A percentile compares a stretch with the other conserved stretches of the same genome.
Conservation (phyloP, 1,140 invertebrate species). For the Solen grandis region DNA sequence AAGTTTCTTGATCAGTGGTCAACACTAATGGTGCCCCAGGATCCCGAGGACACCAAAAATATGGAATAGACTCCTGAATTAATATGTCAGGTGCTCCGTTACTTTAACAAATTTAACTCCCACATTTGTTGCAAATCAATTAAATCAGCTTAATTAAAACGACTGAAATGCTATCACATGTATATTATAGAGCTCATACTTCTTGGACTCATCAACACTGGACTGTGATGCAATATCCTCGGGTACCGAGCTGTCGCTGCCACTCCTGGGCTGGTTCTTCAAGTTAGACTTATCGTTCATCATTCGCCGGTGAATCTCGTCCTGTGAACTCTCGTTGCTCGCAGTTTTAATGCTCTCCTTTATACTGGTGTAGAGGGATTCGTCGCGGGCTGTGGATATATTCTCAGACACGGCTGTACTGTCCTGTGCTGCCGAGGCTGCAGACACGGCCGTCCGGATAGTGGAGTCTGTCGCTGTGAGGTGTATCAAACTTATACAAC, state of each 20-base stretch:
- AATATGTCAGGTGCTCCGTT: too few relatives aligned
- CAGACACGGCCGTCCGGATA: conserved; percentile 13
- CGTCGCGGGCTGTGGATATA: conserved; percentile 62
- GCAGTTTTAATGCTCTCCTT: conserved; percentile 48
- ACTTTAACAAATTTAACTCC: too few relatives aligned
- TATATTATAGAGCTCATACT: too few relatives aligned
- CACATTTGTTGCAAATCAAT: too few relatives aligned
- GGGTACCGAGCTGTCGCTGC: conserved; percentile 72
- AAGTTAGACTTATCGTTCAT: conserved; percentile 48
- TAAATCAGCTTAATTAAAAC: too few relatives aligned
- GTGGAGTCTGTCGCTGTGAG: conserved; percentile 51
- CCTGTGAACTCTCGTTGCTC: conserved; percentile 59
- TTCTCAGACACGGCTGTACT: conserved; percentile 61
- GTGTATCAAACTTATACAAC: too few relatives aligned
- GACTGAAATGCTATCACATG: too few relatives aligned
- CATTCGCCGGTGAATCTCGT: conserved; percentile 53
- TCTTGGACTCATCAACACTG: conserved; percentile 52
- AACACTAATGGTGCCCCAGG: too few relatives aligned
- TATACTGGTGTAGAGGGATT: conserved; percentile 52
- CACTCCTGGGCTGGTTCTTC: conserved; percentile 61
- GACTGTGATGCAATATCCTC: conserved; percentile 69
- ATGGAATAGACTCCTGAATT: too few relatives aligned
- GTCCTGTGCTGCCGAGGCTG: conserved; percentile 48
- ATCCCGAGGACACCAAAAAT: too few relatives aligned
- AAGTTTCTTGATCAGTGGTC: too few relatives aligned